Percentiles rank a stretch among this genome's conserved stretches.
phyloP scores from a whole-genome alignment of 2,797 vertebrate species.

The Enteromius trimaculatus region DNA sequence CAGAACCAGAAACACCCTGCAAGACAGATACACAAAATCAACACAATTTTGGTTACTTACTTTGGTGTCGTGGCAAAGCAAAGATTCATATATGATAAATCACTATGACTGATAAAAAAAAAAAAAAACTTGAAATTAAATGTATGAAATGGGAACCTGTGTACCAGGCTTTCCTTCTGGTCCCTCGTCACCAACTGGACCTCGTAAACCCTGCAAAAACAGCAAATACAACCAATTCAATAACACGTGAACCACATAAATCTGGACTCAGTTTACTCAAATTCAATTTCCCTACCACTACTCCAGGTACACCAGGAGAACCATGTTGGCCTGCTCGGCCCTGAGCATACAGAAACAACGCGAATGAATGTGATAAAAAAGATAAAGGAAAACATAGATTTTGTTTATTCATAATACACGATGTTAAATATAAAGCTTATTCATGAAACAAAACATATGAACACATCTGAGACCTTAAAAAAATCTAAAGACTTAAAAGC shows the following conservation, averaged over 20 bases:
- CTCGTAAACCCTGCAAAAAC: conserved; percentile 78
- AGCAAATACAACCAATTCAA: conserved; percentile 49
- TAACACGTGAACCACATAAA: conserved; percentile 36
- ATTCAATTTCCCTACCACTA: conserved; percentile 70
- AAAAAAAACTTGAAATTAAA: conserved; percentile 29
- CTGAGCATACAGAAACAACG: conserved; percentile 64
- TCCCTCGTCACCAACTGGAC: conserved; percentile 77
- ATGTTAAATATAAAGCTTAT: background rate
- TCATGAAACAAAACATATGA: background rate
- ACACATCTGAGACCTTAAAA: background rate
- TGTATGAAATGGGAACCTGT: conserved; percentile 87
- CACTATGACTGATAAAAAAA: background rate
- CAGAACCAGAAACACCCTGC: conserved; percentile 73
- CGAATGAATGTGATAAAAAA: background rate
- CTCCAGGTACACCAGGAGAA: conserved; percentile 77
- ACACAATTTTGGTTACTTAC: background rate
- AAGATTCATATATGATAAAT: background rate
- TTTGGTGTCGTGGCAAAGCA: background rate
- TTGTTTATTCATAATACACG: background rate
- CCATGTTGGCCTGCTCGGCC: conserved; percentile 81
- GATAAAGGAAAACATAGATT: background rate
- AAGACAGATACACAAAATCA: conserved; percentile 45
- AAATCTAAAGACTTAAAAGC: background rate
- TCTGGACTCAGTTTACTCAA: background rate
- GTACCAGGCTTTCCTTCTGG: conserved; percentile 90